These are phyloP conservation scores for Astropecten irregularis DNA, from an alignment of 53 echinoderm and acorn worm genomes.

Conservation along the genomic window DNA sequence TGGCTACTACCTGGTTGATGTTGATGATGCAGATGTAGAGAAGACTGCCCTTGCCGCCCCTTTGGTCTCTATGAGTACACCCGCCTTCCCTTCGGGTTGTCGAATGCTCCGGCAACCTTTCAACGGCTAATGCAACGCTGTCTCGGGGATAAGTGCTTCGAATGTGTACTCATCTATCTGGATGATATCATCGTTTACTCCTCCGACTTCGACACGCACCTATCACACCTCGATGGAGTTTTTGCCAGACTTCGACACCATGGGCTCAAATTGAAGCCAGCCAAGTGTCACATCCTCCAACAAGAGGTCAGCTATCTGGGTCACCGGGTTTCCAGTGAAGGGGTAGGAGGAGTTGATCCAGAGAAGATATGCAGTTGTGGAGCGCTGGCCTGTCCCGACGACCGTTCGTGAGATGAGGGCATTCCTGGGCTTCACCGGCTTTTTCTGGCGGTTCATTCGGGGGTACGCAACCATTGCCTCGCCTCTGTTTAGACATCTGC, in stretches of 20 bases:
- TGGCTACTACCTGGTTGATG: slow-evolving; percentile 61
- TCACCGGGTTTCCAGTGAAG: slow-evolving; percentile 53
- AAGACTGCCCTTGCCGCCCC: slow-evolving; percentile 58
- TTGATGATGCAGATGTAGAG: slow-evolving; percentile 35
- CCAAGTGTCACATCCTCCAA: slow-evolving; percentile 62
- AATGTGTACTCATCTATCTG: slow-evolving; percentile 47
- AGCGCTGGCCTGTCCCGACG: too few species aligned
- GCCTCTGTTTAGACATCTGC: slow-evolving; percentile 33
- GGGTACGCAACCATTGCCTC: slow-evolving; percentile 63
- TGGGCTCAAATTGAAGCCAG: slow-evolving; percentile 72
- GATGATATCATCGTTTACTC: slow-evolving; percentile 48
- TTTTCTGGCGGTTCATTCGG: slow-evolving; percentile 57
- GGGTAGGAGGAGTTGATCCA: slow-evolving; percentile 55
- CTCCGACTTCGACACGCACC: slow-evolving; percentile 18
- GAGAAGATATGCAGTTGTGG: too few species aligned
- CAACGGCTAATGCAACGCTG: slow-evolving; percentile 64
- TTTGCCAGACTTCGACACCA: slow-evolving; percentile 22
- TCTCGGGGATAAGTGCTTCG: slow-evolving; percentile 47
- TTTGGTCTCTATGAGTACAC: slow-evolving; percentile 54
- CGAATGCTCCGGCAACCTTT: slow-evolving; percentile 65
- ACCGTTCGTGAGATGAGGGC: slow-evolving; percentile 52
- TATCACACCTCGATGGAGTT: slow-evolving; percentile 43
- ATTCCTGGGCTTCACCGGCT: slow-evolving; percentile 67
- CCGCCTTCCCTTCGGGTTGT: slow-evolving; percentile 63
- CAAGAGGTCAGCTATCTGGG: slow-evolving; percentile 52